Evolutionary conservation across 2,888 invertebrate species (phyloP).

Genomic region (Lydus trimaculatus): DNA sequence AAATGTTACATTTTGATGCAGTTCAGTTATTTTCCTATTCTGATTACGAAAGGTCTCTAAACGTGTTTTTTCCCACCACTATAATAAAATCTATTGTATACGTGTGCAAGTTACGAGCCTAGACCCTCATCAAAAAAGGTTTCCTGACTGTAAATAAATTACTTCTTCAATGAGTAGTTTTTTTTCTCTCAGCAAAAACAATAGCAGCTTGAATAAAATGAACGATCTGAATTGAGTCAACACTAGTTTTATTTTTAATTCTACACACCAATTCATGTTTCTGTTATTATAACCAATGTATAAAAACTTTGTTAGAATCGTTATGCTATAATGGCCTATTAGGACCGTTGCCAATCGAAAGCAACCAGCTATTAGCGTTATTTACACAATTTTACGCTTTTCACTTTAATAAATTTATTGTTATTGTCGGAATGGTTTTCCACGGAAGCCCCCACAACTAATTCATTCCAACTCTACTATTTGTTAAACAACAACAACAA

Average conservation of each 20-base stretch:
- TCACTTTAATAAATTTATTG: slow-evolving; percentile 35
- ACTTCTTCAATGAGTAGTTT: not conserved
- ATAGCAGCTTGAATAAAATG: slow-evolving; percentile 8
- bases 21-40: not conserved
- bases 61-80: not conserved
- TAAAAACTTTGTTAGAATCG: slow-evolving; percentile 42
- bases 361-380: slow-evolving; percentile 39
- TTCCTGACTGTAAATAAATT: not conserved
- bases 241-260: not conserved
- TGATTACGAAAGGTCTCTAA: not conserved
- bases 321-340: slow-evolving; percentile 42
- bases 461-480: not conserved
- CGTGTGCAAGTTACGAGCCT: not conserved
- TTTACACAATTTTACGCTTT: slow-evolving; percentile 39
- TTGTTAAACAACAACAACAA: not conserved
- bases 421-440: slow-evolving; percentile 25
- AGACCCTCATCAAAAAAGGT: slow-evolving; percentile 5
- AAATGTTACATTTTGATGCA: not conserved
- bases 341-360: slow-evolving; percentile 46
- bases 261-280: not conserved
- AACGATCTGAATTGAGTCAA: not conserved
- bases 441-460: not conserved
- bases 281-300: slow-evolving; percentile 34
- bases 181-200: not conserved
- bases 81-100: not conserved